Base-by-base conservation (phyloP, 30 jellyfish, hydroid and myxozoan species). In the Turritopsis dohrnii region DNA sequence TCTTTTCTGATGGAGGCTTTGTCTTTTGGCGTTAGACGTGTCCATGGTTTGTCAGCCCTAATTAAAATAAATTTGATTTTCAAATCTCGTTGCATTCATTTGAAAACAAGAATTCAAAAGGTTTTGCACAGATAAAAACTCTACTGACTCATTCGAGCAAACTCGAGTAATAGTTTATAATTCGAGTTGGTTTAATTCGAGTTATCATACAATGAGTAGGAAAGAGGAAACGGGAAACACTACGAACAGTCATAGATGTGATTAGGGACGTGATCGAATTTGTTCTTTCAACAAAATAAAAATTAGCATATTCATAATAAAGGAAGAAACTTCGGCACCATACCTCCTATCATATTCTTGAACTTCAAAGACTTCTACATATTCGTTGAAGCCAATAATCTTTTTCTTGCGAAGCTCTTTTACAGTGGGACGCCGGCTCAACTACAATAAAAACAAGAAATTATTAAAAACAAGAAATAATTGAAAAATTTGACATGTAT, bases 31-130 rank as follows among this genome's bases (percentile, higher is more conserved):
- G 99, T 93, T 41, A 93, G 87, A 52, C 99, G 83, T 29, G 97
- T 89, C 99, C 99, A 94, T 20, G 99, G 99, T 71, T 94, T 94
- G 80, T 94, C 99, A 27, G 97, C 97, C 74, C 99, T 94, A 30
- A 1, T 66, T 80, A 28, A 41, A 21, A 13, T 41, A 41, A 41
- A 41, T 41, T 41, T n/a, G 29, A 66, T 41, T 41, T n/a, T n/a
- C n/a, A n/a, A n/a, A n/a, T n/a, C n/a, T n/a, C n/a, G n/a, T n/a
- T n/a, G n/a, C n/a, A n/a, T n/a, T n/a, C n/a, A n/a, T n/a, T n/a
- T n/a, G n/a, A n/a, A n/a, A n/a, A n/a, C n/a, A n/a, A n/a, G n/a
- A n/a, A n/a, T n/a, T n/a, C n/a, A 13, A 41, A 41, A 41, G 5
- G 13, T 41, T 41, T 41, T 5, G 60, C 13, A 41, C 60, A 5